Evolutionary conservation across 2,888 invertebrate species (phyloP).

Genomic region (Hemithea aestivaria): DNA sequence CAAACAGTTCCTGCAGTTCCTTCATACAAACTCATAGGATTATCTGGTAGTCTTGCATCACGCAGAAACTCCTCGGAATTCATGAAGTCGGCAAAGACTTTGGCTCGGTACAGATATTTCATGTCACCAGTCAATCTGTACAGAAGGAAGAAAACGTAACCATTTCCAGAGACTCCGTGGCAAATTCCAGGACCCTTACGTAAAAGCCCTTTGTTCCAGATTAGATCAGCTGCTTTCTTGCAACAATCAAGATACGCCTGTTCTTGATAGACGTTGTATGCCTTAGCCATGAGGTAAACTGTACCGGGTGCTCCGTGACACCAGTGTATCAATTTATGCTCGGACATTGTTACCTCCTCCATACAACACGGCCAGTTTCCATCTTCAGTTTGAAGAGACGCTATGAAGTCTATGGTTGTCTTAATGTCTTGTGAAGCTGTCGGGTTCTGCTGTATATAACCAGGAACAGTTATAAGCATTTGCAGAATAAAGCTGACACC

Average conservation of each 20-base stretch:
- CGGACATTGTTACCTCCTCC: constrained; percentile 81
- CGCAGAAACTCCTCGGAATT: constrained; percentile 81
- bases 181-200: constrained; percentile 94
- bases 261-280: constrained; percentile 86
- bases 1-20: constrained; percentile 93
- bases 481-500: constrained; percentile 75
- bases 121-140: constrained; percentile 85
- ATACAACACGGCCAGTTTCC: constrained; percentile 89
- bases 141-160: constrained; percentile 87
- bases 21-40: constrained; percentile 91
- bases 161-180: constrained; percentile 92
- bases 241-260: constrained; percentile 85
- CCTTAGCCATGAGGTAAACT: constrained; percentile 89
- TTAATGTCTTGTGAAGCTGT: constrained; percentile 80
- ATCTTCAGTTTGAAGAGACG: constrained; percentile 82
- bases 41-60: constrained; percentile 87
- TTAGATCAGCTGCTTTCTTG: constrained; percentile 83
- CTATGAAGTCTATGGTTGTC: constrained; percentile 82
- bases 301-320: constrained; percentile 94
- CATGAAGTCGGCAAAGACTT: constrained; percentile 87
- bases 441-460: constrained; percentile 76
- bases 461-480: constrained; percentile 73
- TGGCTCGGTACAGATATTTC: constrained; percentile 86
- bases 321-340: constrained; percentile 91
- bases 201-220: constrained; percentile 90